These are phyloP conservation scores for Cichlasoma orientale DNA, from an alignment of 2,797 vertebrate species.

Conservation along the genomic window DNA sequence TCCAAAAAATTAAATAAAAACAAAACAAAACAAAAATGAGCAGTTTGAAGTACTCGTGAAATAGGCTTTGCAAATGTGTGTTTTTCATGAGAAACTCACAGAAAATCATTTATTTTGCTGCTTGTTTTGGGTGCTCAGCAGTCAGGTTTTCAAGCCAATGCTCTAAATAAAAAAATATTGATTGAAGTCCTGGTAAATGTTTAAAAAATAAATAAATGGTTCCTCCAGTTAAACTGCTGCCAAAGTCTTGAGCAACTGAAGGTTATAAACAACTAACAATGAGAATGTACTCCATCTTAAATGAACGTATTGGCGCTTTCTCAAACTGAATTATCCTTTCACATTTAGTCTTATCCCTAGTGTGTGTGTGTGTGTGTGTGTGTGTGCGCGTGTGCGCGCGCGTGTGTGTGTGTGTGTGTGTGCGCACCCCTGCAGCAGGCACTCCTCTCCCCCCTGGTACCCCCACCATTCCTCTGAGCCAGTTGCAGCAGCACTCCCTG, in stretches of 20 bases:
- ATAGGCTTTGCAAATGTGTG: background rate
- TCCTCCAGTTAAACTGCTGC: background rate
- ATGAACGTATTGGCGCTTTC: slow-evolving; percentile 1
- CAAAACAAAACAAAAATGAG: too few species aligned
- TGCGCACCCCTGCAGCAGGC: slow-evolving; percentile 73
- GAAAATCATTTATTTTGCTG: background rate
- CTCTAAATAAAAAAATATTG: background rate
- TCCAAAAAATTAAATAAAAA: too few species aligned
- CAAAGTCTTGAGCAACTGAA: background rate
- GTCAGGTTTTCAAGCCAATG: background rate
- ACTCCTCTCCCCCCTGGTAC: slow-evolving; percentile 83
- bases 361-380: background rate
- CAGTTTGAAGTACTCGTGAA: background rate
- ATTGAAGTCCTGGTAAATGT: background rate
- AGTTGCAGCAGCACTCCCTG: slow-evolving; percentile 84
- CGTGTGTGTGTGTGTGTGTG: background rate
- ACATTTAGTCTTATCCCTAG: slow-evolving; percentile 7
- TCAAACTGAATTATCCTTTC: slow-evolving; percentile 25
- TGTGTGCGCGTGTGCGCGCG: background rate
- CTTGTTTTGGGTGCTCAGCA: background rate
- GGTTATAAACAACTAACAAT: background rate
- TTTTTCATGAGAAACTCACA: background rate
- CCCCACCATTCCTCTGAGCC: slow-evolving; percentile 84
- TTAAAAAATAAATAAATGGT: background rate
- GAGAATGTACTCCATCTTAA: background rate